A percentile compares a stretch with the other conserved stretches of the same genome.
Conservation (phyloP, 2,888 invertebrate genomes). For the Caenorhabditis imperialis region DNA sequence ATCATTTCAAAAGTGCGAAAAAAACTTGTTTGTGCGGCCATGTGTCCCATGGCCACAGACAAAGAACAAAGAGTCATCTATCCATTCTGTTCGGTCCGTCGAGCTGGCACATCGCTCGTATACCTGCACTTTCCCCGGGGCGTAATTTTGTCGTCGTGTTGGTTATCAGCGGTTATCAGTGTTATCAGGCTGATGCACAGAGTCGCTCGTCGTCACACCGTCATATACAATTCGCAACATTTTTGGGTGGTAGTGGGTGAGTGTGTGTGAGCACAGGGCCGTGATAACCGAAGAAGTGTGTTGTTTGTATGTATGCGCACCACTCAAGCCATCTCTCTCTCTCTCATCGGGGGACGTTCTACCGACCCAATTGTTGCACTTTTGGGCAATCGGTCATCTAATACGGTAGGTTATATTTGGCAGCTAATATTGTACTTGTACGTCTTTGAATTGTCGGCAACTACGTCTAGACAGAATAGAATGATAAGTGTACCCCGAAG, state of each 20-base stretch:
- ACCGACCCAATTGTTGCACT: constrained; percentile 37
- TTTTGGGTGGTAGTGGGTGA: constrained; percentile 24
- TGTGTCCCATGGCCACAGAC: constrained; percentile 1
- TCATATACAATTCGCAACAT: constrained; percentile 47
- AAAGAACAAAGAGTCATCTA: constrained; percentile 36
- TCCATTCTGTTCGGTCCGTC: not conserved
- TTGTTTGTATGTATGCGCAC: constrained; percentile 41
- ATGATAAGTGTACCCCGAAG: too few relatives aligned
- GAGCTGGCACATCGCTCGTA: too few relatives aligned
- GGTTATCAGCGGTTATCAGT: constrained; percentile 28
- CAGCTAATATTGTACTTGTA: not conserved
- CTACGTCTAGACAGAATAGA: too few relatives aligned
- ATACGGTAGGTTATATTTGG: not conserved
- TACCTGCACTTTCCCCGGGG: constrained; percentile 3
- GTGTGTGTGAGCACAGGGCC: too few relatives aligned
- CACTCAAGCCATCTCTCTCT: constrained; percentile 32
- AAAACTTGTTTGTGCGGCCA: constrained; percentile 20
- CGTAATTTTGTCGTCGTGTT: constrained; percentile 20
- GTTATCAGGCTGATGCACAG: constrained; percentile 8
- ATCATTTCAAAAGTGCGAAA: constrained; percentile 25
- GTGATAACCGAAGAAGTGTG: constrained; percentile 42
- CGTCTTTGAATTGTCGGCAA: too few relatives aligned
- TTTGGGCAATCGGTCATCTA: constrained; percentile 33
- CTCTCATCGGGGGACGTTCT: constrained; percentile 18
- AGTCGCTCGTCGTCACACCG: not conserved